A percentile compares a stretch with the other conserved stretches of the same genome.
phyloP scores from a whole-genome alignment of 1,140 invertebrate species.

The Belonocnema kinseyi region DNA sequence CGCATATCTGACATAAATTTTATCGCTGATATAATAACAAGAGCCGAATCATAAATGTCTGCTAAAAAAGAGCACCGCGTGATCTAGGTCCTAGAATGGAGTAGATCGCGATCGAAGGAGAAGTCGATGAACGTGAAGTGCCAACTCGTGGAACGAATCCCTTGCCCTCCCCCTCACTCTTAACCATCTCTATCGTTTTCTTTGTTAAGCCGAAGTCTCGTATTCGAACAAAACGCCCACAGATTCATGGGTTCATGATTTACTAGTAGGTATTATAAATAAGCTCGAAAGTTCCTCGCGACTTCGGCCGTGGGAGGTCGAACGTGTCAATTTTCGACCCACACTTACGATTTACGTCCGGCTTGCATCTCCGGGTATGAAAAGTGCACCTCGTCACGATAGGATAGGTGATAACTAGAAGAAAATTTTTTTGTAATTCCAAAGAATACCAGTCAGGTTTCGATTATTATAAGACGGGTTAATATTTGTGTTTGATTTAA shows the following conservation, averaged over 20 bases:
- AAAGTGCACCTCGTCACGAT: background rate
- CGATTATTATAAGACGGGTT: too few species aligned
- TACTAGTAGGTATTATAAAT: slow-evolving; percentile 29
- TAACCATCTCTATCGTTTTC: slow-evolving; percentile 4
- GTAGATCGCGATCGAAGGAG: slow-evolving; percentile 39
- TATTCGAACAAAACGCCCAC: slow-evolving; percentile 12
- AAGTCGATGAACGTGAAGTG: slow-evolving; percentile 38
- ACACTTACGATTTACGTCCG: slow-evolving; percentile 43
- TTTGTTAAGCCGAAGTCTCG: slow-evolving; percentile 13
- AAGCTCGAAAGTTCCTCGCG: slow-evolving; percentile 20
- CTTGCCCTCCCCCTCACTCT: background rate
- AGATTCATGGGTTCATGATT: slow-evolving; percentile 33
- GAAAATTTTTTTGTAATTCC: too few species aligned
- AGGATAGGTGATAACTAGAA: background rate
- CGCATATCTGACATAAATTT: slow-evolving; percentile 1
- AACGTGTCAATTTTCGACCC: slow-evolving; percentile 63
- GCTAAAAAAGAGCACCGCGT: slow-evolving; percentile 12
- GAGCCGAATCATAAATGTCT: slow-evolving; percentile 10
- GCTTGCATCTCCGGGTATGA: slow-evolving; percentile 5
- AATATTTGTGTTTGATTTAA: too few species aligned
- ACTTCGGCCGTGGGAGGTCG: slow-evolving; percentile 42
- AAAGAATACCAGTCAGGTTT: too few species aligned
- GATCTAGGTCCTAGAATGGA: background rate
- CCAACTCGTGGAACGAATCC: slow-evolving; percentile 7
- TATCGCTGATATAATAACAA: slow-evolving; percentile 9